Conservation (phyloP, 2,888 invertebrate genomes). For the Phytoseiulus persimilis region DNA sequence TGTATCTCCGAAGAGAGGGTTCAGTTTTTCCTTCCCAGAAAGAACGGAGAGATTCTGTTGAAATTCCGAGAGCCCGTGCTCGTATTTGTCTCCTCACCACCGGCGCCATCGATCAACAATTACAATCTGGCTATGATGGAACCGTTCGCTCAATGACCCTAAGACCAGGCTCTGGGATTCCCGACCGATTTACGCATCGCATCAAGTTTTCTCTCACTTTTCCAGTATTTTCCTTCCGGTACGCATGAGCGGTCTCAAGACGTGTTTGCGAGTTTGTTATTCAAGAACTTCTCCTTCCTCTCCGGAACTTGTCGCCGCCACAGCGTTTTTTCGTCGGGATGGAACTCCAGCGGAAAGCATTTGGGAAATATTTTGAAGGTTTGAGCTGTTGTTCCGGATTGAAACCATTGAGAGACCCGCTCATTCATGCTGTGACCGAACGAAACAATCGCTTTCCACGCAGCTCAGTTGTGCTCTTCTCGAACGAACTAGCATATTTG, state of each 20-base stretch:
- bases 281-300: neutral
- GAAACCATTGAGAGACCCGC: neutral
- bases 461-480: too few relatives aligned
- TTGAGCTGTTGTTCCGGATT: neutral
- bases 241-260: neutral
- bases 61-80: too few relatives aligned
- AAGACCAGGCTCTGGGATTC: neutral
- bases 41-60: too few relatives aligned
- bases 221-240: neutral
- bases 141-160: neutral
- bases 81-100: too few relatives aligned
- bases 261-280: neutral
- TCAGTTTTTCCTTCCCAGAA: too few relatives aligned
- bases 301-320: neutral
- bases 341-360: neutral
- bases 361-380: too few relatives aligned
- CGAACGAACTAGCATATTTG: too few relatives aligned
- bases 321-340: neutral
- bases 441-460: too few relatives aligned
- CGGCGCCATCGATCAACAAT: too few relatives aligned
- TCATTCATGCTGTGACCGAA: neutral
- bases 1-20: too few relatives aligned
- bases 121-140: neutral
- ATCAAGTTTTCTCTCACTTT: neutral
- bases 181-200: neutral